Evolutionary conservation across 2,888 invertebrate species (phyloP).

Genomic region (Acleris laterana): DNA sequence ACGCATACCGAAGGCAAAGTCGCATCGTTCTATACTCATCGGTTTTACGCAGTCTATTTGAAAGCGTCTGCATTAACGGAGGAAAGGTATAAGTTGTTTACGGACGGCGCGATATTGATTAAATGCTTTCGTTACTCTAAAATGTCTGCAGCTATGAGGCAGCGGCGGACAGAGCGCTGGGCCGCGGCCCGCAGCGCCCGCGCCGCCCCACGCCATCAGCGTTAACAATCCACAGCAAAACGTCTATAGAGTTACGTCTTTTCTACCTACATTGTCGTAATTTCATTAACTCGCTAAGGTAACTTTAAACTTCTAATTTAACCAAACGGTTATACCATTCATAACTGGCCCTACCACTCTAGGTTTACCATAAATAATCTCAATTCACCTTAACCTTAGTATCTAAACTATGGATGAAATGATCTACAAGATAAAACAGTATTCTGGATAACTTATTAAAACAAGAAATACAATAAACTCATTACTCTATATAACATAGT

Average conservation of each 20-base stretch:
- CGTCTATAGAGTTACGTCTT: conserved; percentile 58
- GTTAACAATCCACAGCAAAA: conserved; percentile 57
- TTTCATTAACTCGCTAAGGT: conserved; percentile 54
- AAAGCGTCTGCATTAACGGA: conserved; percentile 25
- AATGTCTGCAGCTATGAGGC: conserved; percentile 42
- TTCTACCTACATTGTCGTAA: conserved; percentile 58
- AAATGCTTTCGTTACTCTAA: conserved; percentile 40
- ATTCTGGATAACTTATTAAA: conserved; percentile 84
- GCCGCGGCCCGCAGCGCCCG: neutral
- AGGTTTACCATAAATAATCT: conserved; percentile 56
- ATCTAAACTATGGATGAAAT: conserved; percentile 45
- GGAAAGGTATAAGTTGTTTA: conserved; percentile 48
- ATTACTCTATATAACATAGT: conserved; percentile 26
- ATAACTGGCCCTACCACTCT: conserved; percentile 56
- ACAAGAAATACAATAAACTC: conserved; percentile 45
- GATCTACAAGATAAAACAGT: conserved; percentile 60
- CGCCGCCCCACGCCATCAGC: conserved; percentile 31
- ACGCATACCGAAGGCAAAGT: conserved; percentile 38
- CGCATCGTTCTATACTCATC: conserved; percentile 1
- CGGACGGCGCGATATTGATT: conserved; percentile 69
- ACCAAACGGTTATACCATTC: conserved; percentile 70
- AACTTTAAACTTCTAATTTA: conserved; percentile 64
- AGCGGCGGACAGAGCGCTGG: conserved; percentile 41
- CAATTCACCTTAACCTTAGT: conserved; percentile 55
- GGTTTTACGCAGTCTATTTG: neutral